phyloP scores from a whole-genome alignment of 2,888 invertebrate genomes.

The Troides aeacus region DNA sequence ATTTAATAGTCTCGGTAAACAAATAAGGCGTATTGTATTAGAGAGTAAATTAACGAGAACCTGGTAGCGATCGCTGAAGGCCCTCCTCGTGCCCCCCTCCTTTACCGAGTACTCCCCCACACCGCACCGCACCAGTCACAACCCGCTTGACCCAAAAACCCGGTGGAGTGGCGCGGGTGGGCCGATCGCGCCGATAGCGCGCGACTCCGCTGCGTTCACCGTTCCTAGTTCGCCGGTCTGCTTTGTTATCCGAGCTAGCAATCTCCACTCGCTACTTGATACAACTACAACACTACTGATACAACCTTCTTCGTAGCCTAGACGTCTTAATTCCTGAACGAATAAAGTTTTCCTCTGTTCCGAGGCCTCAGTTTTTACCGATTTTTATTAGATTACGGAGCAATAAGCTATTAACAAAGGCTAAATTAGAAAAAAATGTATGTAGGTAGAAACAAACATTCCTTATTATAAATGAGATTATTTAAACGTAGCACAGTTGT shows the following conservation, averaged over 20 bases:
- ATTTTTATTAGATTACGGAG: no score
- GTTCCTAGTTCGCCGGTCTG: constrained; percentile 23
- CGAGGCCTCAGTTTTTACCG: no score
- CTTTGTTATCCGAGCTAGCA: constrained; percentile 34
- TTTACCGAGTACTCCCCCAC: no score
- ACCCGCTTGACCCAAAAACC: constrained; percentile 73
- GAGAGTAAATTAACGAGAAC: constrained; percentile 50
- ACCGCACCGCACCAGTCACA: constrained; percentile 45
- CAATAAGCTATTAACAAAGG: no score
- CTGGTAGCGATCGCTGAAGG: constrained; percentile 44
- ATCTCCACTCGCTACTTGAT: constrained; percentile 31
- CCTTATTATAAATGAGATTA: constrained; percentile 30
- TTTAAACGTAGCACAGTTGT: constrained; percentile 34
- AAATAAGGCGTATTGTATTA: constrained; percentile 29
- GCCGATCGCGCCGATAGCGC: constrained; percentile 67
- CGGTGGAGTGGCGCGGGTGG: constrained; percentile 48
- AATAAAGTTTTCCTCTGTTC: no score
- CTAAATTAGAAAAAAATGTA: no score
- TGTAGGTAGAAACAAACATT: not conserved
- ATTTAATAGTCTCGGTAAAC: constrained; percentile 8
- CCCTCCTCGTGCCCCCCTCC: constrained; percentile 32
- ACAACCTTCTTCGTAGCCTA: constrained; percentile 16
- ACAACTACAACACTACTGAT: constrained; percentile 10
- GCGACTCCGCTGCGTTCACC: constrained; percentile 40
- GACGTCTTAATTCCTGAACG: constrained; percentile 6